Base-by-base conservation (phyloP, 2,888 invertebrate genomes). In the Latheticus oryzae region DNA sequence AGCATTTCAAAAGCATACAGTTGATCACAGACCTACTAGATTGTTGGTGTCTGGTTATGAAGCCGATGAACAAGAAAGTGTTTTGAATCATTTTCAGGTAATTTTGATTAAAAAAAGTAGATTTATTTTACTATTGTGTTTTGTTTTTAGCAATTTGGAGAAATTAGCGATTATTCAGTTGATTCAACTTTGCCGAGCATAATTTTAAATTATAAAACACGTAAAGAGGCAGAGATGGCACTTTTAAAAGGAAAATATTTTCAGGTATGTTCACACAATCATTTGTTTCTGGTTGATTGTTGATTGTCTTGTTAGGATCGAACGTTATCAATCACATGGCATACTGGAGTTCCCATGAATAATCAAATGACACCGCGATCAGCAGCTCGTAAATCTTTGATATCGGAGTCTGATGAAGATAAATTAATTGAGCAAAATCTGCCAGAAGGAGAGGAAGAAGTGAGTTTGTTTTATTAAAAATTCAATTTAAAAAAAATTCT, bases 31-130 rank as follows among this genome's bases (percentile, higher is more conserved):
- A 52, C 94, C 96, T 1, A 89, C 91, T 1, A 88, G 92, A 58
- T 82, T 97, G 53, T 84, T 93, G 58, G 88, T 97, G 38, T 91
- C 92, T 2, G 95, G 95, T 8, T 95, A 95, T 79, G 89, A 90
- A 69, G 83, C 85, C 5, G 92, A 93, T 60, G 95, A 95, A 67
- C 85, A 91, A 63, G 89, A 90, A 16, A 87, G 89, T 23, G 84
- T 96, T 24, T 77, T 93, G 55, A 82, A 85, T 4, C 95, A 95
- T 78, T 93, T 96, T 77, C 86, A 90, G 77, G 95, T 95, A 79
- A 28, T 17, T 42, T 26, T 38, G 3, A 5, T 19, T 19, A 19
- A 19, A 19, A 19, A 19, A 19, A 19, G 5, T 58, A 9, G n/a
- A 2, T 11, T 11, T 37, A 2, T 12, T 38, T 48, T 5, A 12